Base-by-base conservation (phyloP, 2,888 invertebrate genomes). In the Drosophila paranaensis region DNA sequence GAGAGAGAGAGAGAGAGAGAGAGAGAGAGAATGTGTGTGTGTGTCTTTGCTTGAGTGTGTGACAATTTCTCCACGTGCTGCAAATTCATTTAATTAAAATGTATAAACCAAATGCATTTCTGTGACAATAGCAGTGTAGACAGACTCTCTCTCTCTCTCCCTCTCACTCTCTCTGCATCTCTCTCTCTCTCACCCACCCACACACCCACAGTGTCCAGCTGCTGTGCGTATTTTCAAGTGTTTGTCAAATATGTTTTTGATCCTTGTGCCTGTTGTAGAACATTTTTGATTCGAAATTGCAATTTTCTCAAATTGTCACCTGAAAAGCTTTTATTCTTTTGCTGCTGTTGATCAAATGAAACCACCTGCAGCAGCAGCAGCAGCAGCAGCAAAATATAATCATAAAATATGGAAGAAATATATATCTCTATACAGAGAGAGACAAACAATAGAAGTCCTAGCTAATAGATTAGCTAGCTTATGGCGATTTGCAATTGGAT, bases 61-160 rank as follows among this genome's bases (percentile, higher is more conserved):
- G 62, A 46, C 69, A 70, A 55, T 51, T 43, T 55, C 60, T 66
- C 63, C 62, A 56, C 33, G 37, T 57, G 65, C 39, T 60, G 57
- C 56, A 74, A 78, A 70, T 73, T 64, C 77, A 62, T 79, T 79
- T 79, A 79, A 79, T 79, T 71, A 74, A 79, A 79, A 69, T 62
- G 37, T 62, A 43, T 46, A 71, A 57, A 13, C 60, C 33, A 51
- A 62, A 58, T 61, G 61, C 43, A 50, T 56, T 48, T 71, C 27
- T 68, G 43, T 30, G 50, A 35, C 51, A 57, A 61, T 45, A 33
- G 37, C 57, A 14, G 56, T 48, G 27, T 14, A 27, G 45, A 45
- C 8, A 33, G 33, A 51, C 51, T 45, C 42, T 55, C 53, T 46
- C 6, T 5, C 30, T 27, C 0, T 6, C 51, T 60, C 60, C 39